Percentiles rank a stretch among this genome's conserved stretches.
These are phyloP conservation scores for Muricea muricata DNA, from an alignment of 92 coral and sea anemone species.

Conservation along the genomic window DNA sequence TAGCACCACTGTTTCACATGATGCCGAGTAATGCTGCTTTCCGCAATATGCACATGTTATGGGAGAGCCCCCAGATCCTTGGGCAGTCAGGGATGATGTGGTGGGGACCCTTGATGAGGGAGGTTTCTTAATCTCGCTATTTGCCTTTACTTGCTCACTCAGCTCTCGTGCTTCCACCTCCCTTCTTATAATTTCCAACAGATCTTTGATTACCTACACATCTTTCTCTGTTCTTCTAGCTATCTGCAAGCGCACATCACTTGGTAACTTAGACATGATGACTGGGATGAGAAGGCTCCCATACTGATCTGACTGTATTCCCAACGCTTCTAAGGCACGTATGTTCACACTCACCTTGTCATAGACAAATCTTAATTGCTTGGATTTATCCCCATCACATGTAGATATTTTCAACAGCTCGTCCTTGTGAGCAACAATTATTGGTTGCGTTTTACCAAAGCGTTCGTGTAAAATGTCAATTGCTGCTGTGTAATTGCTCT, in stretches of 20 bases:
- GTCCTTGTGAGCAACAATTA: slow-evolving; percentile 16
- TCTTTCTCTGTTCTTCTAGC: neutral
- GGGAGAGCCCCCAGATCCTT: neutral
- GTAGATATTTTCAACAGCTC: slow-evolving; percentile 12
- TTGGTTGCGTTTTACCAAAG: slow-evolving; percentile 23
- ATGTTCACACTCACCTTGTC: slow-evolving; percentile 28
- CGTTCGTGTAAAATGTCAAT: slow-evolving; percentile 17
- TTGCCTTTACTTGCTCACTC: neutral
- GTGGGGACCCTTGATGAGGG: neutral
- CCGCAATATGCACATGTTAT: neutral
- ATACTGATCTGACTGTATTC: slow-evolving; percentile 7
- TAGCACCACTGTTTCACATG: neutral
- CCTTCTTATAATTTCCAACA: neutral
- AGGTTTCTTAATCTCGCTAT: neutral
- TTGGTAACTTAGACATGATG: slow-evolving; percentile 29
- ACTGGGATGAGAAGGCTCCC: slow-evolving; percentile 31
- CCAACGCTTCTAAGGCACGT: neutral
- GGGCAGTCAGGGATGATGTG: neutral
- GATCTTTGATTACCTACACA: neutral
- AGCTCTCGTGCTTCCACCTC: slow-evolving; percentile 31
- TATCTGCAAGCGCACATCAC: neutral
- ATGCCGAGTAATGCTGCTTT: neutral
- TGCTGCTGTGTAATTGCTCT: slow-evolving; percentile 11
- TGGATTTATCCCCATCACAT: slow-evolving; percentile 7
- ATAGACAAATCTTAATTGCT: slow-evolving; percentile 7